Evolutionary conservation across 2,888 invertebrate genomes (phyloP), one percentile per base, ranked within the genome.

Genomic region (Acronicta alni): DNA sequence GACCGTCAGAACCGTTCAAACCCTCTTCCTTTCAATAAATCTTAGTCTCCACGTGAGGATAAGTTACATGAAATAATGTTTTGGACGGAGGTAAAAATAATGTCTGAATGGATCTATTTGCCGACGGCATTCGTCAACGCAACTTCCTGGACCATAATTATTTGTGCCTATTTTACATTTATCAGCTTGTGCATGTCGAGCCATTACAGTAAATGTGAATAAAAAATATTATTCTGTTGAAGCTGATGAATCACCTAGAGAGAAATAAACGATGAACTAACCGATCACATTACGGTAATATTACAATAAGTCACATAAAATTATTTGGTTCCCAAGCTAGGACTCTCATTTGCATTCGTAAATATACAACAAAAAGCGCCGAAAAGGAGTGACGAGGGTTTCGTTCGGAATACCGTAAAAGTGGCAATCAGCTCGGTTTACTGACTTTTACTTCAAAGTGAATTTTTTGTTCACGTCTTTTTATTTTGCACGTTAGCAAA

Each of bases 361-460:
- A 87, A 88, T 84, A 86, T 77, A 83, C 84, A 85, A 82, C 83
- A 86, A 84, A 86, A 86, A 85, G 75, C 75, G 77, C 78, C 82
- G 60, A 82, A 86, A 89, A 87, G 82, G 82, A 87, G 87, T 89
- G 90, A 89, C 87, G 87, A 88, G 89, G 88, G 87, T 88, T 79
- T 83, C 81, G 85, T 86, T 89, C 82, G 83, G 81, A 88, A 90
- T 81, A 79, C 88, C 87, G 89, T 89, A 84, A 89, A 89, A 89
- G 89, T 88, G 84, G 88, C 88, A 90, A 90, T 89, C 89, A 89
- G 86, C 86, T 84, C 83, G 83, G 84, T 84, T 86, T 86, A 84
- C 84, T 83, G 87, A 86, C 85, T 89, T 85, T 86, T 80, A 84
- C 87, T 87, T 88, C 85, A 88, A 89, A 90, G 85, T 83, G 82